Evolutionary conservation across 2,113 vertebrate genomes (phyloP).

Genomic region (Tyto alba): DNA sequence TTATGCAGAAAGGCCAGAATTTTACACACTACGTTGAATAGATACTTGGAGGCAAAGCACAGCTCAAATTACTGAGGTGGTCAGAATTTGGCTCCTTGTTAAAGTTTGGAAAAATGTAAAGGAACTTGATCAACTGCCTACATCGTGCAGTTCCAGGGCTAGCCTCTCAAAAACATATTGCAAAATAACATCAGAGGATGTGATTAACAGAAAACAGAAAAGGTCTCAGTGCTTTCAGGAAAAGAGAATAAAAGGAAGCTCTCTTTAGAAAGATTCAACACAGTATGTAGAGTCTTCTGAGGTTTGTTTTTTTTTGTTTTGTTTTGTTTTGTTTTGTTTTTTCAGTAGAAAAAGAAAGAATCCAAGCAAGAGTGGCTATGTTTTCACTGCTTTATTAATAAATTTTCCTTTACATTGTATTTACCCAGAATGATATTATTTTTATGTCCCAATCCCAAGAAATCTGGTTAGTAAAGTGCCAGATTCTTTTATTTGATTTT

Average conservation of each 20-base stretch:
- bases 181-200: background rate
- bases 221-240: background rate
- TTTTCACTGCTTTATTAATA: slow-evolving; percentile 73
- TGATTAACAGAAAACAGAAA: background rate
- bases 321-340: rapidly evolving
- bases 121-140: background rate
- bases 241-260: background rate
- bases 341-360: background rate
- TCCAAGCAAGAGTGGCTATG: background rate
- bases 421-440: slow-evolving; percentile 73
- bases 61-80: background rate
- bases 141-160: background rate
- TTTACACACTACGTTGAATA: background rate
- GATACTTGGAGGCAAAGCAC: background rate
- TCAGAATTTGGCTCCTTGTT: background rate
- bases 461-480: slow-evolving; percentile 89
- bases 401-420: slow-evolving; percentile 76
- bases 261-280: background rate
- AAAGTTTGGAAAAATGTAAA: background rate
- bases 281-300: background rate
- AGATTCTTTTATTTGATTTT: slow-evolving; percentile 91
- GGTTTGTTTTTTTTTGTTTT: rapidly evolving
- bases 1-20: background rate
- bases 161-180: background rate
- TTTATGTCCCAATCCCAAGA: slow-evolving; percentile 74